Conservation (phyloP, 2,113 vertebrate genomes). For the Perccottus glenii region DNA sequence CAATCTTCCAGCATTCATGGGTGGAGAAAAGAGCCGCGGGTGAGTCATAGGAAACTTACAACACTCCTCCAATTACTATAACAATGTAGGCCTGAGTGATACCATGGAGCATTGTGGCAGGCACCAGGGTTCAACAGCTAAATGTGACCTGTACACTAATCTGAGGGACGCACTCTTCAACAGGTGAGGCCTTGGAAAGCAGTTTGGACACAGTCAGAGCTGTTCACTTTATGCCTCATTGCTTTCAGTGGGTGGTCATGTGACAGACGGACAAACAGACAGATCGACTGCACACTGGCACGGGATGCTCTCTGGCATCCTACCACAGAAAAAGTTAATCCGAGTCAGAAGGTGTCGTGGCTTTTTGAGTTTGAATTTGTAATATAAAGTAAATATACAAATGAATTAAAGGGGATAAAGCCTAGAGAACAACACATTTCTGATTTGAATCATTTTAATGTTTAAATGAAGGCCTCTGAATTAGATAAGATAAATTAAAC, state of each 20-base stretch:
- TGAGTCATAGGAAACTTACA: constrained; percentile 81
- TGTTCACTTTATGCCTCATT: constrained; percentile 13
- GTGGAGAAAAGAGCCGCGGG: constrained; percentile 65
- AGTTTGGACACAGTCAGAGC: constrained; percentile 20
- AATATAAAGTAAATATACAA: neutral
- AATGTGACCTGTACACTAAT: constrained; percentile 41
- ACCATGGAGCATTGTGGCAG: constrained; percentile 30
- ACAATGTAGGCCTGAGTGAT: constrained; percentile 57
- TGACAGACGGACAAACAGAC: constrained; percentile 19
- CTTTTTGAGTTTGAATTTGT: constrained; percentile 27
- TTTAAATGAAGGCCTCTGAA: neutral
- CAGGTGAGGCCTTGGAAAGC: constrained; percentile 40
- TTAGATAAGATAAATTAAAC: neutral
- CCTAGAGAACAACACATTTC: neutral
- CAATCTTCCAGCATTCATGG: constrained; percentile 73
- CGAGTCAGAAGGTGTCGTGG: neutral
- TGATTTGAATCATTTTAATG: neutral
- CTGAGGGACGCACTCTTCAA: constrained; percentile 41
- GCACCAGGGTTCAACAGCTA: constrained; percentile 31
- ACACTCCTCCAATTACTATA: constrained; percentile 75
- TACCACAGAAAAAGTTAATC: constrained; percentile 19
- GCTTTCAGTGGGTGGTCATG: constrained; percentile 72
- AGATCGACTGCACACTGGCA: constrained; percentile 22
- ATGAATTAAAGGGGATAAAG: neutral
- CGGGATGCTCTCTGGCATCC: constrained; percentile 34